Percentiles rank a stretch among this genome's conserved stretches.
Evolutionary conservation across 2,797 vertebrate species (phyloP).

Genomic region (Sebastes melanostomus): DNA sequence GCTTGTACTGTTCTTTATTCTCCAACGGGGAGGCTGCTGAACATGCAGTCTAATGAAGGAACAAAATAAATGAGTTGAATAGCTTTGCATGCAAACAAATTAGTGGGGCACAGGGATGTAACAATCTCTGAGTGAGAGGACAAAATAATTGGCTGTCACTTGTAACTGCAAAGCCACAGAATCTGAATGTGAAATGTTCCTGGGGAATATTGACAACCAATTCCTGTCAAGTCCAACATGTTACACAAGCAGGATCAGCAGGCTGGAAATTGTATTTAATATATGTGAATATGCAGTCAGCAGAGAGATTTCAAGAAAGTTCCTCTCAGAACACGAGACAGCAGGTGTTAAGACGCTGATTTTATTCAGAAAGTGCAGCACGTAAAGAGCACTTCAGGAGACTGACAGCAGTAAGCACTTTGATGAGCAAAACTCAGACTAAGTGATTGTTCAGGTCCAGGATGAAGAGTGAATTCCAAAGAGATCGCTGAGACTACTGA

Average conservation of each 20-base stretch:
- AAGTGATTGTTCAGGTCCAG: constrained; percentile 29
- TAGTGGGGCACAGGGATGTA: background rate
- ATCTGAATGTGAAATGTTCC: background rate
- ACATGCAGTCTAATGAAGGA: background rate
- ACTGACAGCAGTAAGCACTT: constrained; percentile 29
- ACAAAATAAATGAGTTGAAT: constrained; percentile 10
- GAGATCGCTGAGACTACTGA: constrained; percentile 12
- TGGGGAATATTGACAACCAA: background rate
- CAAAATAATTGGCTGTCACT: constrained; percentile 16
- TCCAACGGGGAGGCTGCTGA: constrained; percentile 15
- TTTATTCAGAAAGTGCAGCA: constrained; percentile 12
- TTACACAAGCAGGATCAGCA: background rate
- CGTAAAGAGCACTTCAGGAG: background rate
- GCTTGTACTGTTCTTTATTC: background rate
- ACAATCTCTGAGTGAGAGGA: background rate
- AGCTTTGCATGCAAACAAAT: constrained; percentile 6
- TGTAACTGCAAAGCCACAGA: background rate
- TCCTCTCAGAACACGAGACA: background rate
- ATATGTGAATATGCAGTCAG: background rate
- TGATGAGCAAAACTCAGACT: constrained; percentile 31
- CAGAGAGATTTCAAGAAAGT: background rate
- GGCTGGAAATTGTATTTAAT: background rate
- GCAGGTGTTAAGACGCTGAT: background rate
- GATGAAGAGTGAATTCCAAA: constrained; percentile 31
- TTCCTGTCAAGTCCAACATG: background rate